Evolutionary conservation across 2,888 invertebrate genomes (phyloP).

Genomic region (Aporophyla lueneburgensis): DNA sequence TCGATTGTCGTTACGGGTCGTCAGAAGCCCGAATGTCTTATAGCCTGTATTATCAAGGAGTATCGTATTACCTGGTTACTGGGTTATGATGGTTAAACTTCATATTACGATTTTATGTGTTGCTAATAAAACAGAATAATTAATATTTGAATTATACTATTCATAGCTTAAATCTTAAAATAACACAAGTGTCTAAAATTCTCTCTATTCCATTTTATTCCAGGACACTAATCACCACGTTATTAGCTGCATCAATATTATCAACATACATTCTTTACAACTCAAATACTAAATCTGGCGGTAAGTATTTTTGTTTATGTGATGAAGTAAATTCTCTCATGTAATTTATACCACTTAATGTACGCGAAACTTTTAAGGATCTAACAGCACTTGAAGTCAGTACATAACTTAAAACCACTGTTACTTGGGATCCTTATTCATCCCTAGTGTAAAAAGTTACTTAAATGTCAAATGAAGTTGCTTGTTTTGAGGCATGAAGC

Average conservation of each 20-base stretch:
- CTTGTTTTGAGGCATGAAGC: not conserved
- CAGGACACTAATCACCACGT: slow-evolving; percentile 15
- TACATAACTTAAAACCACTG: slow-evolving; percentile 17
- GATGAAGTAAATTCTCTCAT: not conserved
- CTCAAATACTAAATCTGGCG: slow-evolving; percentile 10
- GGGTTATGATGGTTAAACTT: too few species aligned
- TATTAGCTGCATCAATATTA: slow-evolving; percentile 22
- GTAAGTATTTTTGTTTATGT: slow-evolving; percentile 36
- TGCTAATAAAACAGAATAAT: not conserved
- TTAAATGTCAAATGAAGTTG: not conserved
- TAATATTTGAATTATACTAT: too few species aligned
- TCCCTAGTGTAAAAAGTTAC: slow-evolving; percentile 12
- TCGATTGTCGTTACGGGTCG: too few species aligned
- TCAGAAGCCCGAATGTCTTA: too few species aligned
- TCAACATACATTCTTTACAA: slow-evolving; percentile 35
- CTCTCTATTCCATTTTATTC: not conserved
- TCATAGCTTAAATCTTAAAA: not conserved
- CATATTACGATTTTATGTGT: not conserved
- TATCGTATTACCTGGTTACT: too few species aligned
- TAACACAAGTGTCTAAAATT: not conserved
- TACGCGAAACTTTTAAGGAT: slow-evolving; percentile 18
- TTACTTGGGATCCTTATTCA: slow-evolving; percentile 3
- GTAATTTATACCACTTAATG: slow-evolving; percentile 26
- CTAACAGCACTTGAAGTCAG: slow-evolving; percentile 18
- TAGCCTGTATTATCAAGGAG: too few species aligned